Conservation (phyloP, 2,888 invertebrate genomes). For the Amphipyra tragopoginis region DNA sequence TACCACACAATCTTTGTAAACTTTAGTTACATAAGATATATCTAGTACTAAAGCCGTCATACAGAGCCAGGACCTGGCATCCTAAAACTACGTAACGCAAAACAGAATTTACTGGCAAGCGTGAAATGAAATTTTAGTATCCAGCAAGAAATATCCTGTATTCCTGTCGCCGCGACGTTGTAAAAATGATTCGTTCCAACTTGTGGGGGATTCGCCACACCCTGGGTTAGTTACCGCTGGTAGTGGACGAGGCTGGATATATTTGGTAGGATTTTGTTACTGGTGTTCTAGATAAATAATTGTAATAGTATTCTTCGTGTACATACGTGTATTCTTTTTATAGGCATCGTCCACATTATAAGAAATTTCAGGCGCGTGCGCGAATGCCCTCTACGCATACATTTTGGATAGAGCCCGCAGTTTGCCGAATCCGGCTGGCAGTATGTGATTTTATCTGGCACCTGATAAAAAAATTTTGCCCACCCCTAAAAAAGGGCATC, state of each 20-base stretch:
- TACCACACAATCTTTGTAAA: conserved; percentile 33
- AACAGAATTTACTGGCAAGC: conserved; percentile 49
- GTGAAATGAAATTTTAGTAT: conserved; percentile 61
- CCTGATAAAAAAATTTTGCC: too few relatives aligned
- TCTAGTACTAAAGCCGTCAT: conserved; percentile 37
- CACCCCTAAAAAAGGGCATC: too few relatives aligned
- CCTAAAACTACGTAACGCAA: conserved; percentile 39
- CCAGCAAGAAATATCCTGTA: conserved; percentile 50
- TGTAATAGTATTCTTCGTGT: too few relatives aligned
- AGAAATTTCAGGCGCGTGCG: too few relatives aligned
- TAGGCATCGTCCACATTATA: too few relatives aligned
- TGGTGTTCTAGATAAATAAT: conserved; percentile 1
- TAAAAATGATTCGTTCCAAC: conserved; percentile 74
- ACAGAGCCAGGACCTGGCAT: conserved; percentile 7
- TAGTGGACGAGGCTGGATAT: conserved; percentile 31
- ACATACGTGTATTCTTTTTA: too few relatives aligned
- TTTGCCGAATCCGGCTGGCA: too few relatives aligned
- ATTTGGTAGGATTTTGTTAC: conserved; percentile 32
- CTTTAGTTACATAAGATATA: conserved; percentile 33
- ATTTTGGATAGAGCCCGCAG: too few relatives aligned
- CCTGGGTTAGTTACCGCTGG: conserved; percentile 33
- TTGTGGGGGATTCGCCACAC: conserved; percentile 60
- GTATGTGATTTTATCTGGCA: too few relatives aligned
- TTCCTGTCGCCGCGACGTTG: conserved; percentile 50
- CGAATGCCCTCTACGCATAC: too few relatives aligned